Evolutionary conservation across 1,140 invertebrate species (phyloP), one percentile per base, ranked within the genome.

Genomic region (Calephelis nemesis): DNA sequence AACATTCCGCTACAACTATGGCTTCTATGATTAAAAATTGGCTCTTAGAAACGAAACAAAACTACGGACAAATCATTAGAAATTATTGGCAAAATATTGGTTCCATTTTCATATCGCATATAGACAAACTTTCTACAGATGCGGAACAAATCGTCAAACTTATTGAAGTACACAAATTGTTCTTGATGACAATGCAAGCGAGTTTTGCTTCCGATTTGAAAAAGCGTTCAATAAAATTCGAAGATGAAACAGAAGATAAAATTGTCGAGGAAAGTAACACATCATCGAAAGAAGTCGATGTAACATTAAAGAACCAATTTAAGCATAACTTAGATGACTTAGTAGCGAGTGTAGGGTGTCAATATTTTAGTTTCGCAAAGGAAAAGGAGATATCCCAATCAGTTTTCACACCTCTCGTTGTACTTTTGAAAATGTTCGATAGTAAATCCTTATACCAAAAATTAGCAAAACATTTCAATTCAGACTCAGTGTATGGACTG

Each of bases 81-180:
- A 83, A 84, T 62, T 84, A 79, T 65, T 89, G 87, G 87, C 81
- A 82, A 19, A 89, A 86, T 70, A 64, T 85, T 11, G 74, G 75
- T 3, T 74, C 81, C 0, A 82, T 78, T 0, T 47, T 85, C 1
- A 47, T 72, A 0, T 39, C 71, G 5, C 80, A 83, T 39, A 77
- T 87, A 1, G 81, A 83, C 47, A 74, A 73, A 54, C 67, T 77
- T 12, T 40, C 79, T 0, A 45, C 68, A 0, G 71, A 78, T 7
- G 39, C 48, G 0, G 71, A 67, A 4, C 72, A 81, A 0, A 74
- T 85, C 4, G 50, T 48, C 0, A 47, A 63, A n/a, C 40, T 74
- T 0, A 66, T 85, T 5, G 77, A 82, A 7, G 66, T 67, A 0
- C 85, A 89, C 19, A 78, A 79, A 3, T 15, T 81, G 12, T 42